A percentile compares a stretch with the other conserved stretches of the same genome.
These are phyloP conservation scores for Cryptocephalus moraei DNA, from an alignment of 2,888 invertebrate genomes.

Conservation along the genomic window DNA sequence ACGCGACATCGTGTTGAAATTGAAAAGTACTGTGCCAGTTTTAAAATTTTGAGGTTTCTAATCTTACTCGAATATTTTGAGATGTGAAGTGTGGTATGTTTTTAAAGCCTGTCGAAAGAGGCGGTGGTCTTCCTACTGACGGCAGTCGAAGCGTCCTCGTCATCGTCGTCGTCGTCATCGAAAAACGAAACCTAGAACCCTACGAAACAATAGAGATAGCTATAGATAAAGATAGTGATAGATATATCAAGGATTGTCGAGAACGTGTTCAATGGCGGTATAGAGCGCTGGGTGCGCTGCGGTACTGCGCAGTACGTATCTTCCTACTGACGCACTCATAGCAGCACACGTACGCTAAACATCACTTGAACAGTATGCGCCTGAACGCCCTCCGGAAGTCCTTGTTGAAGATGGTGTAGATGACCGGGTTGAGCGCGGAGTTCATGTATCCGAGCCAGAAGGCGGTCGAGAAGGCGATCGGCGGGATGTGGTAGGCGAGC, in stretches of 20 bases:
- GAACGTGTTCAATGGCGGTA: slow-evolving; percentile 27
- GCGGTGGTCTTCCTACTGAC: slow-evolving; percentile 2
- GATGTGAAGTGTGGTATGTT: no score
- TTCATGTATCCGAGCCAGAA: slow-evolving; percentile 96
- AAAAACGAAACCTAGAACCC: no score
- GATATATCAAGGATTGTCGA: slow-evolving; percentile 8
- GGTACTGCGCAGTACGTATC: slow-evolving; percentile 49
- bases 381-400: slow-evolving; percentile 94
- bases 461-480: slow-evolving; percentile 79
- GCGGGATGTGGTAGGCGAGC: slow-evolving; percentile 72
- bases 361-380: slow-evolving; percentile 92
- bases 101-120: no score
- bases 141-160: neutral
- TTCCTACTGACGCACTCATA: slow-evolving; percentile 60
- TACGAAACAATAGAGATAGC: neutral
- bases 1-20: no score
- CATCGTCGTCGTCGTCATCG: neutral
- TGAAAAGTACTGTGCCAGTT: no score
- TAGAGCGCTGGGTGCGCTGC: slow-evolving; percentile 51
- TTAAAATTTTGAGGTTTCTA: no score
- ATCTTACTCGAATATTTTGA: no score
- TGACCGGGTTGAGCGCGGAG: slow-evolving; percentile 89
- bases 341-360: slow-evolving; percentile 78
- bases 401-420: slow-evolving; percentile 95
- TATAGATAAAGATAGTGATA: neutral